Conservation (phyloP, 2,797 vertebrate species). For the Clarias fuscus region DNA sequence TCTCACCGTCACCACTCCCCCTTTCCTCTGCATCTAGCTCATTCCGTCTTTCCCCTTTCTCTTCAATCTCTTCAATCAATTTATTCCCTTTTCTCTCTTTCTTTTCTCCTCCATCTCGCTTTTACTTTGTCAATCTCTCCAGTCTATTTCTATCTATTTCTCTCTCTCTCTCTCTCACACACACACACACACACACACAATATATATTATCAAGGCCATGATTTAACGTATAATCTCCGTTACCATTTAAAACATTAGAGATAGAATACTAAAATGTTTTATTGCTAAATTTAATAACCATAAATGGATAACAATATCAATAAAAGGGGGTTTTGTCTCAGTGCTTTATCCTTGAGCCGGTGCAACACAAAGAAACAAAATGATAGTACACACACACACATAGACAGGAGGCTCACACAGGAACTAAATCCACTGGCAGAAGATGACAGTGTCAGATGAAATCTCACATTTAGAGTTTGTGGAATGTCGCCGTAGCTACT, state of each 20-base stretch:
- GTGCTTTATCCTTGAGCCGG: not conserved
- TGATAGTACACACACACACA: slow-evolving; percentile 26
- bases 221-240: not conserved
- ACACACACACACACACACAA: not conserved
- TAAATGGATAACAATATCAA: not conserved
- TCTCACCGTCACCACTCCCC: not conserved
- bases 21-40: not conserved
- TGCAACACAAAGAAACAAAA: slow-evolving; percentile 31
- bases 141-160: not conserved
- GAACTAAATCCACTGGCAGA: slow-evolving; percentile 72
- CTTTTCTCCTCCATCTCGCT: not conserved
- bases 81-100: slow-evolving; percentile 1
- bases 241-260: not conserved
- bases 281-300: not conserved
- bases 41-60: slow-evolving; percentile 14
- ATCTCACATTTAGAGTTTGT: slow-evolving; percentile 78
- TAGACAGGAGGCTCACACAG: not conserved
- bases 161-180: not conserved
- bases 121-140: not conserved
- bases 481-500: slow-evolving; percentile 73
- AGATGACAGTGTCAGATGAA: slow-evolving; percentile 82
- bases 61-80: not conserved
- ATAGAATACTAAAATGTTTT: not conserved
- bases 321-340: not conserved
- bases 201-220: not conserved